Percentiles rank a stretch among this genome's conserved stretches.
phyloP scores from a whole-genome alignment of 2,888 invertebrate species.

The Acrobasis repandana region DNA sequence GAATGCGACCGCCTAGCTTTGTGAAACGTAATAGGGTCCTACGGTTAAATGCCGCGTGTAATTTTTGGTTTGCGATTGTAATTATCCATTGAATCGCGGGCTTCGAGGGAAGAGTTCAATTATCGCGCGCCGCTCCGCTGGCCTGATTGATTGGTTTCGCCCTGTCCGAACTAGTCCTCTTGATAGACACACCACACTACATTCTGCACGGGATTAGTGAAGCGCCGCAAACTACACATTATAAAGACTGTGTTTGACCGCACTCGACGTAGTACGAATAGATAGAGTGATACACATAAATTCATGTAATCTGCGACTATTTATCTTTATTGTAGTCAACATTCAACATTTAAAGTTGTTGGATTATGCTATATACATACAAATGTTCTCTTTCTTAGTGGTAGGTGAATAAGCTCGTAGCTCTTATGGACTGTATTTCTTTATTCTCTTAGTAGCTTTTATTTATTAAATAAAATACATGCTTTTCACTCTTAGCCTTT shows the following conservation, averaged over 20 bases:
- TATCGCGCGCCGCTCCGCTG: conserved; percentile 70
- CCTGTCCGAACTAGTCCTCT: conserved; percentile 64
- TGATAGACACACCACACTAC: conserved; percentile 63
- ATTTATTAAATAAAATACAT: too few relatives aligned
- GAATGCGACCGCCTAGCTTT: conserved; percentile 72
- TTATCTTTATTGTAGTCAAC: too few relatives aligned
- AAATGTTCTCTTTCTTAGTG: too few relatives aligned
- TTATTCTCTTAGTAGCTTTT: too few relatives aligned
- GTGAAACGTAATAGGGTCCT: conserved; percentile 75
- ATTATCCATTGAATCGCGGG: conserved; percentile 75
- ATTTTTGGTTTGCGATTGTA: conserved; percentile 81
- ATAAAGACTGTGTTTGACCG: conserved; percentile 8
- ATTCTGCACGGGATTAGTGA: conserved; percentile 62
- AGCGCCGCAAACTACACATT: conserved; percentile 43
- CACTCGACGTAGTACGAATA: background rate
- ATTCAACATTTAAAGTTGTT: too few relatives aligned
- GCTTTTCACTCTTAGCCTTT: too few relatives aligned
- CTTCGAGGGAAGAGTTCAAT: conserved; percentile 77
- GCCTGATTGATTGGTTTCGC: conserved; percentile 77
- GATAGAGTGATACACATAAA: background rate
- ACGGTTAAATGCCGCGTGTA: conserved; percentile 76
- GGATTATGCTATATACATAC: too few relatives aligned
- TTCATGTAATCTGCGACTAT: too few relatives aligned
- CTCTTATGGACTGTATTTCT: too few relatives aligned
- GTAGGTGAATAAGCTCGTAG: too few relatives aligned